Conservation (phyloP, 2,888 invertebrate species). For the Ophion ellenae region DNA sequence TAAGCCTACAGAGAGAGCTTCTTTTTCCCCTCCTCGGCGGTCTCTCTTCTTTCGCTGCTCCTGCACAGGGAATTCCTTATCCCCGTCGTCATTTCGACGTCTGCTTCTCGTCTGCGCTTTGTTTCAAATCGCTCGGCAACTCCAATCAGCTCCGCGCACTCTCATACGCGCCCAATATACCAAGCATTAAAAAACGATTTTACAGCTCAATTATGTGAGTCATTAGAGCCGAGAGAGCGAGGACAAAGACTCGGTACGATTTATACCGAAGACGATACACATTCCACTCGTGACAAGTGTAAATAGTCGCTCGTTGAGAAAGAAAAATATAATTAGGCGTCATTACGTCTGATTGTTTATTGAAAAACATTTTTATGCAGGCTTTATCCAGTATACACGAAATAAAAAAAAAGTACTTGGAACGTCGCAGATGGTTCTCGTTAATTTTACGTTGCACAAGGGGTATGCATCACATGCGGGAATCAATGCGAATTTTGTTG, state of each 20-base stretch:
- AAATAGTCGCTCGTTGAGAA: too few species aligned
- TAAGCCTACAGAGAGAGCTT: slow-evolving; percentile 1
- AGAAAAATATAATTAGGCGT: too few species aligned
- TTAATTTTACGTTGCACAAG: too few species aligned
- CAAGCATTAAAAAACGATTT: neutral
- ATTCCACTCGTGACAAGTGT: neutral
- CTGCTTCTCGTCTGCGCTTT: slow-evolving; percentile 27
- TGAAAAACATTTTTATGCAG: too few species aligned
- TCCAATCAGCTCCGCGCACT: neutral
- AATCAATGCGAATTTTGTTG: too few species aligned
- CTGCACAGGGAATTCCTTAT: slow-evolving; percentile 35
- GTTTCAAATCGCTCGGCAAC: slow-evolving; percentile 1
- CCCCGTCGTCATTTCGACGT: slow-evolving; percentile 32
- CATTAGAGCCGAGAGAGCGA: neutral
- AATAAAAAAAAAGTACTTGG: too few species aligned
- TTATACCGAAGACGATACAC: neutral
- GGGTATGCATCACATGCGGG: too few species aligned
- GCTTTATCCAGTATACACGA: too few species aligned
- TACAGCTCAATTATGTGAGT: neutral
- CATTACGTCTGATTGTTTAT: too few species aligned
- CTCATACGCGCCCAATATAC: neutral
- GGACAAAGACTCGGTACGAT: neutral
- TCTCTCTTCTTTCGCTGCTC: slow-evolving; percentile 17
- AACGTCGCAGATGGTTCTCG: too few species aligned
- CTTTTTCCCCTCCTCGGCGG: slow-evolving; percentile 4